phyloP scores from a whole-genome alignment of 2,888 invertebrate species.

The Phlogophora meticulosa region DNA sequence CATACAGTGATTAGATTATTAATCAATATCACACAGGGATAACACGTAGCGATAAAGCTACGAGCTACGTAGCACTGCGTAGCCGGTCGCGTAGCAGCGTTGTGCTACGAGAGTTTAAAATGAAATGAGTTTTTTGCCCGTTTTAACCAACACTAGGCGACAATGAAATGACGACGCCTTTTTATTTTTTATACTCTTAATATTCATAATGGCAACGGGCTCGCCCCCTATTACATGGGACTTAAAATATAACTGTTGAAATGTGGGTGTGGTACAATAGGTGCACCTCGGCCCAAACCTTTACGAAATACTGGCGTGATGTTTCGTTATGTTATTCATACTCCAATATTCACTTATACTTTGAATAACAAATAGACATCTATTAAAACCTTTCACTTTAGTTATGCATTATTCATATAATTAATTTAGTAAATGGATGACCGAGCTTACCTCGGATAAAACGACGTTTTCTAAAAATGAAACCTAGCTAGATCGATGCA shows the following conservation, averaged over 20 bases:
- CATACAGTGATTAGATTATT: slow-evolving; percentile 51
- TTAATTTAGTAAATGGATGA: too few relatives aligned
- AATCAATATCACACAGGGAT: slow-evolving; percentile 55
- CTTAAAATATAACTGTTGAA: too few relatives aligned
- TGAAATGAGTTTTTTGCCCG: slow-evolving; percentile 1
- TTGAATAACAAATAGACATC: not conserved
- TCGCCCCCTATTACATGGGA: too few relatives aligned
- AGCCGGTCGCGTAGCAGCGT: slow-evolving; percentile 33
- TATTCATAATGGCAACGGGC: too few relatives aligned
- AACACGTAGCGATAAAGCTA: slow-evolving; percentile 36
- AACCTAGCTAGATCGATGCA: too few relatives aligned
- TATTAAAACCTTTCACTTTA: not conserved
- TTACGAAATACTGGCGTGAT: too few relatives aligned
- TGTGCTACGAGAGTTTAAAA: slow-evolving; percentile 32
- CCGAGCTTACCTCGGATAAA: too few relatives aligned
- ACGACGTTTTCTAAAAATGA: too few relatives aligned
- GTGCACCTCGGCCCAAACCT: too few relatives aligned
- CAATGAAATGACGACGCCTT: not conserved
- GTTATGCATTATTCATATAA: too few relatives aligned
- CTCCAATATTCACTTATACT: slow-evolving; percentile 7
- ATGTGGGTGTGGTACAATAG: too few relatives aligned
- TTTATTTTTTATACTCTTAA: not conserved
- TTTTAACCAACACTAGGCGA: not conserved
- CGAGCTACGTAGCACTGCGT: slow-evolving; percentile 47
- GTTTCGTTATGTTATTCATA: too few relatives aligned